Percentiles rank a stretch among this genome's conserved stretches.
phyloP scores from a whole-genome alignment of 1,140 invertebrate species.

The Heliconius nattereri region DNA sequence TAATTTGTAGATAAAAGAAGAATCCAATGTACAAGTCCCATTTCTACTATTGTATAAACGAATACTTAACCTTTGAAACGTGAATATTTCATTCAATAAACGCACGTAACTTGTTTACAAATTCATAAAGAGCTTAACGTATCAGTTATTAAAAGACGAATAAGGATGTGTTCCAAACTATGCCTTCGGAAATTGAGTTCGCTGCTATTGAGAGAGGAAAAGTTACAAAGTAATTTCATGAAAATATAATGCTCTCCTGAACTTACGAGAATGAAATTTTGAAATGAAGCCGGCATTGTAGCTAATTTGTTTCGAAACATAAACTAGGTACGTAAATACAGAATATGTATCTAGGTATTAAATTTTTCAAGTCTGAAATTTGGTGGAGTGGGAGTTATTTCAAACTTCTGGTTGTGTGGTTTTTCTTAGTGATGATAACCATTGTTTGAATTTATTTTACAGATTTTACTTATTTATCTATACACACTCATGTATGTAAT shows the following conservation, averaged over 20 bases:
- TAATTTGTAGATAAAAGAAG: too few relatives aligned
- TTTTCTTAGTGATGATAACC: neutral
- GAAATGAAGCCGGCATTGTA: conserved; percentile 49
- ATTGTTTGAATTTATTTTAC: neutral
- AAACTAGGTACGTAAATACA: conserved; percentile 5
- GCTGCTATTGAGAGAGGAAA: conserved; percentile 69
- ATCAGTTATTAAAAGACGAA: conserved; percentile 61
- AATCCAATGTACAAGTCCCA: too few relatives aligned
- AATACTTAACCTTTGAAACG: neutral
- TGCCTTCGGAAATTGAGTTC: conserved; percentile 69
- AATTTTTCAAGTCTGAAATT: neutral
- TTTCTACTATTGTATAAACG: too few relatives aligned
- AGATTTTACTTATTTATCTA: neutral
- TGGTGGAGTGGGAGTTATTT: too few relatives aligned
- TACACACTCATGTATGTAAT: too few relatives aligned
- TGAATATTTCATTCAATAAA: neutral
- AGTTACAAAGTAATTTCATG: conserved; percentile 76
- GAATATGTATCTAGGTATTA: neutral
- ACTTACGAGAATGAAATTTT: conserved; percentile 74
- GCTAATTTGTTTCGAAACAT: conserved; percentile 27
- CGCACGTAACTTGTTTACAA: conserved; percentile 31
- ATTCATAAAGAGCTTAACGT: conserved; percentile 48
- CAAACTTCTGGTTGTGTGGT: too few relatives aligned
- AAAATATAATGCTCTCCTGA: conserved; percentile 73
- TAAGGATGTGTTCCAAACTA: conserved; percentile 69